Conservation (phyloP, 2,888 invertebrate species). For the Allolobophora icterica region DNA sequence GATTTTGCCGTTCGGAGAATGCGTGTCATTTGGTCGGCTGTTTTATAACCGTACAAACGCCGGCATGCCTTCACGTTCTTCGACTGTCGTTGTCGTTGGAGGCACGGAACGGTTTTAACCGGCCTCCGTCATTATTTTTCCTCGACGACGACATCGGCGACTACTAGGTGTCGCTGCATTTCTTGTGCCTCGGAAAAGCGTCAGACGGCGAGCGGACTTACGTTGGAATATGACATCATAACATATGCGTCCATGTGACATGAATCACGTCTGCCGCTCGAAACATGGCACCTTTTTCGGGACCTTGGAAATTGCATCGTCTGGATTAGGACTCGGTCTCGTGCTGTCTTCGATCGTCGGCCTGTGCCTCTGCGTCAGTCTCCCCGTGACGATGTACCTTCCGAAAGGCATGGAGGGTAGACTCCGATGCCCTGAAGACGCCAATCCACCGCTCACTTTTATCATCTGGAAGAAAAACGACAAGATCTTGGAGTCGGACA, state of each 20-base stretch:
- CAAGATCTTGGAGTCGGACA: slow-evolving; percentile 66
- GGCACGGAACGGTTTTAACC: not conserved
- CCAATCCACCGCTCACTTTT: slow-evolving; percentile 92
- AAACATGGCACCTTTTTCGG: slow-evolving; percentile 25
- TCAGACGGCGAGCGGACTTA: not conserved
- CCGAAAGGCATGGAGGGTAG: slow-evolving; percentile 85
- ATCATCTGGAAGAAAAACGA: slow-evolving; percentile 98
- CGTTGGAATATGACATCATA: not conserved
- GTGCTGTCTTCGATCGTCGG: not conserved
- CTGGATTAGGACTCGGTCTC: slow-evolving; percentile 4
- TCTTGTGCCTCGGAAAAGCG: not conserved
- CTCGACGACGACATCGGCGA: not conserved
- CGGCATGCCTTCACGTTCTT: not conserved
- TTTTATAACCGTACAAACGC: slow-evolving; percentile 17
- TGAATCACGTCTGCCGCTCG: not conserved
- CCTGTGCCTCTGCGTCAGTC: not conserved
- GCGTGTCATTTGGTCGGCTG: not conserved
- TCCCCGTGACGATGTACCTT: slow-evolving; percentile 90
- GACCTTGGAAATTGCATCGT: not conserved
- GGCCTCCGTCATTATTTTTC: not conserved
- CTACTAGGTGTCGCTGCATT: not conserved
- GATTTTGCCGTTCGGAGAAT: not conserved
- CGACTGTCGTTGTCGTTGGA: not conserved
- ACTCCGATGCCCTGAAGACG: slow-evolving; percentile 94
- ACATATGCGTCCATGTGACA: slow-evolving; percentile 21